Evolutionary conservation across 2,797 vertebrate species (phyloP).

Genomic region (Rhabdomys pumilio): DNA sequence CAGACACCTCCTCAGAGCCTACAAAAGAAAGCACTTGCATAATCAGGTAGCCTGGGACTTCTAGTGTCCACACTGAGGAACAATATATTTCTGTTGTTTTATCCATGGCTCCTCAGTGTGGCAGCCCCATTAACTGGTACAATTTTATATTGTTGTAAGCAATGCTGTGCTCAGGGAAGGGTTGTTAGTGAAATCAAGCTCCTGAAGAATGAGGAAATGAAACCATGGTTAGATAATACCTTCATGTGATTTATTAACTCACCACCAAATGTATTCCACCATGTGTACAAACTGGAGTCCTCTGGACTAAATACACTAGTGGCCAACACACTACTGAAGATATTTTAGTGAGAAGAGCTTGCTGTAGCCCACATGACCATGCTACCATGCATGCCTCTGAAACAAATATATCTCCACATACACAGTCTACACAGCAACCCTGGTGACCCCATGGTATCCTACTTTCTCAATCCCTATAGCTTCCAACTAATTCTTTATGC

Average conservation of each 20-base stretch:
- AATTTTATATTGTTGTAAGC: not conserved
- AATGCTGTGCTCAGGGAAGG: not conserved
- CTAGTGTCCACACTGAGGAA: not conserved
- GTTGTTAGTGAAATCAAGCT: not conserved
- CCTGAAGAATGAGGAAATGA: slow-evolving; percentile 36
- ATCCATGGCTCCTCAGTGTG: not conserved
- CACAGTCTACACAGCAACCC: not conserved
- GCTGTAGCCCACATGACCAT: not conserved
- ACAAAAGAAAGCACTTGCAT: not conserved
- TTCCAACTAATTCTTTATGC: not conserved
- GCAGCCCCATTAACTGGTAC: not conserved
- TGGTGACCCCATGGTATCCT: not conserved
- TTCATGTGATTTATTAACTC: not conserved
- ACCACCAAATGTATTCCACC: no score
- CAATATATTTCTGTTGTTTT: not conserved
- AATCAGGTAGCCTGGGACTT: not conserved
- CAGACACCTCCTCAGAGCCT: not conserved
- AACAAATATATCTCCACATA: not conserved
- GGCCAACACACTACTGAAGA: not conserved
- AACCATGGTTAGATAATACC: not conserved
- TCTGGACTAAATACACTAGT: not conserved
- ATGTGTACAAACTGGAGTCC: not conserved
- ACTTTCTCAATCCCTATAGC: not conserved
- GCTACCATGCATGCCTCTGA: not conserved
- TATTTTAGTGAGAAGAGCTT: not conserved